Percentiles rank a stretch among this genome's conserved stretches.
Conservation (phyloP, 2,797 vertebrate species). For the Oreonectes daqikongensis region DNA sequence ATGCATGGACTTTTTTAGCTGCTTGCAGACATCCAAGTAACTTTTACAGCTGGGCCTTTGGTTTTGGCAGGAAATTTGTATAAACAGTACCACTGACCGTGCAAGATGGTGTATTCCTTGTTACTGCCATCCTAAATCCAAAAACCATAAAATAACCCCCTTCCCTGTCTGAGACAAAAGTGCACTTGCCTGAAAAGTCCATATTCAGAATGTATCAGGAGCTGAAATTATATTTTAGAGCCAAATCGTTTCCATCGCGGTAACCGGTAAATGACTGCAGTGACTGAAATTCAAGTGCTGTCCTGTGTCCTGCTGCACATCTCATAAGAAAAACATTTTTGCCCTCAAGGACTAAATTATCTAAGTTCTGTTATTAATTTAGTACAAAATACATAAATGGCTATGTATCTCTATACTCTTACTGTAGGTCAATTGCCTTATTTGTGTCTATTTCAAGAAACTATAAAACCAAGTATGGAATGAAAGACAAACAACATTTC, state of each 20-base stretch:
- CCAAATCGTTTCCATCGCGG: slow-evolving; percentile 76
- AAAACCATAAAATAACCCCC: slow-evolving; percentile 43
- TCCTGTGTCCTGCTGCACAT: not conserved
- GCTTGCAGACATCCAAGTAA: slow-evolving; percentile 66
- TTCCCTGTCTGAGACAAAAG: slow-evolving; percentile 51
- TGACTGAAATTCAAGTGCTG: slow-evolving; percentile 38
- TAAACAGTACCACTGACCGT: slow-evolving; percentile 68
- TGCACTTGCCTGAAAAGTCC: slow-evolving; percentile 42
- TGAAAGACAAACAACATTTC: not conserved
- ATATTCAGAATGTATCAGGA: slow-evolving; percentile 55
- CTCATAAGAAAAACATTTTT: not conserved
- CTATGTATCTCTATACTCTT: too few species aligned
- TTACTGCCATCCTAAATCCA: slow-evolving; percentile 51
- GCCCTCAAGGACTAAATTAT: not conserved
- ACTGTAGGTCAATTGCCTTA: too few species aligned
- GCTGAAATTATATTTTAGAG: slow-evolving; percentile 71
- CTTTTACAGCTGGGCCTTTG: slow-evolving; percentile 73
- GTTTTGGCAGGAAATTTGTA: slow-evolving; percentile 65
- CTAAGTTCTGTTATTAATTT: too few species aligned
- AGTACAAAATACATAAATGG: too few species aligned
- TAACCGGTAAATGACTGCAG: slow-evolving; percentile 64
- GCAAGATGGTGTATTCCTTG: slow-evolving; percentile 50
- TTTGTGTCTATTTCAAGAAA: too few species aligned
- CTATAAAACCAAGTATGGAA: too few species aligned
- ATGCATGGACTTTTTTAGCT: slow-evolving; percentile 42